phyloP scores from a whole-genome alignment of 2,888 invertebrate genomes.

The Polylopha cassiicola region DNA sequence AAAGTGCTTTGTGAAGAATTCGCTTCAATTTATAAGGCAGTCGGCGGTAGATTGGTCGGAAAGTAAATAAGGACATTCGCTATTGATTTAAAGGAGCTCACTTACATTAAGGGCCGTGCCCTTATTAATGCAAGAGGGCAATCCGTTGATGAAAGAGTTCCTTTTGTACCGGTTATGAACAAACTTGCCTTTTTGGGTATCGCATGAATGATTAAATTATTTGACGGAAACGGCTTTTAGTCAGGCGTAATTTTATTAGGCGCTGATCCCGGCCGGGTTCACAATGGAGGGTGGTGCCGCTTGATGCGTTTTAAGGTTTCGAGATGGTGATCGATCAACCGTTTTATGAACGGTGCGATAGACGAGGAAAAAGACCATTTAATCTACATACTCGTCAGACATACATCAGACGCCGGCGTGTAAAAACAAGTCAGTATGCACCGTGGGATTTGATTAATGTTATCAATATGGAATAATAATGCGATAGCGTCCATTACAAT shows the following conservation, averaged over 20 bases:
- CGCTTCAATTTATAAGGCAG: slow-evolving; percentile 68
- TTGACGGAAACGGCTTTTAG: slow-evolving; percentile 23
- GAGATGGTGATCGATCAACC: slow-evolving; percentile 14
- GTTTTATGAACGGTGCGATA: too few relatives aligned
- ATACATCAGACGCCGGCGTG: too few relatives aligned
- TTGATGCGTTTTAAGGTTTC: slow-evolving; percentile 15
- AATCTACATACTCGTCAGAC: too few relatives aligned
- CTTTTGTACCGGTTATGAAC: slow-evolving; percentile 24
- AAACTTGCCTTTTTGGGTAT: slow-evolving; percentile 26
- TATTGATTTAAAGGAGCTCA: slow-evolving; percentile 52
- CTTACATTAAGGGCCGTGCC: slow-evolving; percentile 24
- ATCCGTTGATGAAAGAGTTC: slow-evolving; percentile 26
- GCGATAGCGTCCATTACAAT: too few relatives aligned
- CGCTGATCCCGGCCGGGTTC: slow-evolving; percentile 15
- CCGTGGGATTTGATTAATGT: too few relatives aligned
- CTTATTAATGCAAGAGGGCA: slow-evolving; percentile 29
- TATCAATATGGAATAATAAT: too few relatives aligned
- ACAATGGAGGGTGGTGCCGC: slow-evolving; percentile 8
- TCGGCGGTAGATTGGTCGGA: slow-evolving; percentile 55
- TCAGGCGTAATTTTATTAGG: slow-evolving; percentile 22
- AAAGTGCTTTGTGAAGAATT: slow-evolving; percentile 71
- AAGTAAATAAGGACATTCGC: slow-evolving; percentile 63
- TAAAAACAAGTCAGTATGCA: too few relatives aligned
- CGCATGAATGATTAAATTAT: slow-evolving; percentile 25
- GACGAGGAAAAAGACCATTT: too few relatives aligned